These are phyloP conservation scores for Scaptomyza parva DNA, from an alignment of 2,888 invertebrate genomes.

Conservation along the genomic window DNA sequence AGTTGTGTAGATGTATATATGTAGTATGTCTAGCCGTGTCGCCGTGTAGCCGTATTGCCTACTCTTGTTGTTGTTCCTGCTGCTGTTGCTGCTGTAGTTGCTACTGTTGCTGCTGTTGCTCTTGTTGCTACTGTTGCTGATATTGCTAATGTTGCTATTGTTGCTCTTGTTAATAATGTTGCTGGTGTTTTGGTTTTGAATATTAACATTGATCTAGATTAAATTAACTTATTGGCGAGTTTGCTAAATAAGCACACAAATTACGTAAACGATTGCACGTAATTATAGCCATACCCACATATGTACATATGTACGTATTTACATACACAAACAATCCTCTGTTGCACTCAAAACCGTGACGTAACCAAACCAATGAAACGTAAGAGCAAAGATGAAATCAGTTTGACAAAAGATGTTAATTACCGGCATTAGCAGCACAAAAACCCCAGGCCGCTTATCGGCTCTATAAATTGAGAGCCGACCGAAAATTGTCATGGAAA, in stretches of 20 bases:
- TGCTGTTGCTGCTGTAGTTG: too few species aligned
- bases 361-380: constrained; percentile 24
- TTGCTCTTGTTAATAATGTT: too few species aligned
- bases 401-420: constrained; percentile 74
- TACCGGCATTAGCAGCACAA: constrained; percentile 67
- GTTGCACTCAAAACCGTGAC: constrained; percentile 12
- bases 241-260: neutral
- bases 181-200: too few species aligned
- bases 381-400: constrained; percentile 40
- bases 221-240: neutral
- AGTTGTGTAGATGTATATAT: too few species aligned
- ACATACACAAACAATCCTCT: neutral
- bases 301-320: neutral
- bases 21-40: too few species aligned
- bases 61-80: too few species aligned
- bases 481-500: constrained; percentile 52
- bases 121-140: too few species aligned
- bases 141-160: too few species aligned
- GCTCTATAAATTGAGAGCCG: constrained; percentile 60
- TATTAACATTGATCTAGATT: neutral
- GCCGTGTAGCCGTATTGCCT: too few species aligned
- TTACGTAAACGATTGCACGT: neutral
- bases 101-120: too few species aligned
- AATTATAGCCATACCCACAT: too few species aligned
- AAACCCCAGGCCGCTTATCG: constrained; percentile 54